Evolutionary conservation across 2,888 invertebrate genomes (phyloP).

Genomic region (Magallana nippona): DNA sequence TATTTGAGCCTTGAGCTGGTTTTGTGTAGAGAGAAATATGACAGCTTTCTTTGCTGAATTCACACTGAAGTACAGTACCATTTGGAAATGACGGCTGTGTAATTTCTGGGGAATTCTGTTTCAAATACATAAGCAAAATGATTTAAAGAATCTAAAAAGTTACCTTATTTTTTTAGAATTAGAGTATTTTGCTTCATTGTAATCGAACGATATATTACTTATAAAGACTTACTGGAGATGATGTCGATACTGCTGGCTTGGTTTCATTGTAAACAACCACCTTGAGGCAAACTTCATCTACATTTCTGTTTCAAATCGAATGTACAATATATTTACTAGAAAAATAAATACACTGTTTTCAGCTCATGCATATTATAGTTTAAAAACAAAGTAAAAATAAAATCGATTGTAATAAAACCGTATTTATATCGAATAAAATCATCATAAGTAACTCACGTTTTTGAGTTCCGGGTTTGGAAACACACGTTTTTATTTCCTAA

Average conservation of each 20-base stretch:
- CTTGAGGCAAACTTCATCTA: neutral
- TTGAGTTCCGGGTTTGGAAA: slow-evolving; percentile 23
- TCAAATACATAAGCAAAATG: neutral
- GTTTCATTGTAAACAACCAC: neutral
- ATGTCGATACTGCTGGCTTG: neutral
- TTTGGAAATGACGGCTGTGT: neutral
- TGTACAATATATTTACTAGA: no score
- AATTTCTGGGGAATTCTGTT: neutral
- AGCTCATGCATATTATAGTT: no score
- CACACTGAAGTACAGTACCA: slow-evolving; percentile 7
- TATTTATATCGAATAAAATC: neutral
- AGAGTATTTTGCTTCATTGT: no score
- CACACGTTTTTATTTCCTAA: slow-evolving; percentile 37
- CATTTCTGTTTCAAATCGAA: neutral
- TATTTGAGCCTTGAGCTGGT: neutral
- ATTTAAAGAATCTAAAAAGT: no score
- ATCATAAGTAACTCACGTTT: neutral
- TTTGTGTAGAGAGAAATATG: neutral
- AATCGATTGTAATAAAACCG: neutral
- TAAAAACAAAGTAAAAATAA: no score
- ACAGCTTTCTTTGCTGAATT: neutral
- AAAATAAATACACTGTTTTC: no score
- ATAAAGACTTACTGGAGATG: neutral
- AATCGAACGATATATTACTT: neutral
- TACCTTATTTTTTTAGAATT: no score